Evolutionary conservation across 2,113 vertebrate genomes (phyloP).

Genomic region (Notothenia rossii): DNA sequence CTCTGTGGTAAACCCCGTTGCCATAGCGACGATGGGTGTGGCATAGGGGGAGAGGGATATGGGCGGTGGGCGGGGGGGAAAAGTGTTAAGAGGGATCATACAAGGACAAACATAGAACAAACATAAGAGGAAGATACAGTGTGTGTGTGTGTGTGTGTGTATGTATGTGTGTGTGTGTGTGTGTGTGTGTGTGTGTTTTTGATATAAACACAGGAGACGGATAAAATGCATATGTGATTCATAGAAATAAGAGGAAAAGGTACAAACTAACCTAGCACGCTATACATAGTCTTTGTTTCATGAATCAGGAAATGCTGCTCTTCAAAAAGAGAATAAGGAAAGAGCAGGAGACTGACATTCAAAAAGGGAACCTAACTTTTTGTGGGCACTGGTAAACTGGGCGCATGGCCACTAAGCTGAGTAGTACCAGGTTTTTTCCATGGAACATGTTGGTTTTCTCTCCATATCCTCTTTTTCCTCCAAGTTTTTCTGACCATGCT

Average conservation of each 20-base stretch:
- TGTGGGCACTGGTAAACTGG: conserved; percentile 58
- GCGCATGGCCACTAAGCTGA: conserved; percentile 56
- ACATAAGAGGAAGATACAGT: conserved; percentile 47
- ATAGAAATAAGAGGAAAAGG: conserved; percentile 23
- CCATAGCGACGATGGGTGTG: conserved; percentile 71
- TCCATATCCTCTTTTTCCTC: conserved; percentile 23
- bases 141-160: conserved; percentile 8
- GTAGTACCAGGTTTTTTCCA: conserved; percentile 73
- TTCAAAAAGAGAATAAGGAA: conserved; percentile 30
- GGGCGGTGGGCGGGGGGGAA: conserved; percentile 33
- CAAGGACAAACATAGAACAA: conserved; percentile 42
- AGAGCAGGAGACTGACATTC: conserved; percentile 44
- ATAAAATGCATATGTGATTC: conserved; percentile 35
- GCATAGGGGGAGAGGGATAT: conserved; percentile 12
- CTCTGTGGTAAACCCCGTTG: conserved; percentile 69
- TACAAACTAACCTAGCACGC: neutral
- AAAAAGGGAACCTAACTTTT: conserved; percentile 49
- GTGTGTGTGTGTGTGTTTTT: neutral
- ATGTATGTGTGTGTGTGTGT: conserved; percentile 1
- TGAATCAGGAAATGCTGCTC: conserved; percentile 41
- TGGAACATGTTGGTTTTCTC: conserved; percentile 48
- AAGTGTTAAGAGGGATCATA: conserved; percentile 46
- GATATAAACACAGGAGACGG: conserved; percentile 1
- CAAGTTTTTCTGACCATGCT: conserved; percentile 20
- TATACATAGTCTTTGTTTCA: conserved; percentile 44